phyloP scores from a whole-genome alignment of 1,140 invertebrate species.

The Chlorops oryzae region DNA sequence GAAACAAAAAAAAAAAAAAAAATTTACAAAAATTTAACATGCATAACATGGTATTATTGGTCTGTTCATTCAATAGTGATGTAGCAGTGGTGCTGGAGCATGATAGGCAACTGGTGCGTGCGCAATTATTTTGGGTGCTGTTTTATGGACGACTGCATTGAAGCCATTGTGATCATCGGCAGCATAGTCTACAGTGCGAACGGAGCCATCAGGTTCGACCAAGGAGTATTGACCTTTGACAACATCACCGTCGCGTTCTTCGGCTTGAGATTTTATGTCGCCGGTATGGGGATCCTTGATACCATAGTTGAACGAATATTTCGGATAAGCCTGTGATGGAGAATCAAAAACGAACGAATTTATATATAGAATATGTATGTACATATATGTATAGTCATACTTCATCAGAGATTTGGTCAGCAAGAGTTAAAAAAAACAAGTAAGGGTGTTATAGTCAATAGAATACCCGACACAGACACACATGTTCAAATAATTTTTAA shows the following conservation, averaged over 20 bases:
- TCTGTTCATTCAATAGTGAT: conserved; percentile 31
- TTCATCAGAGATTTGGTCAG: not conserved
- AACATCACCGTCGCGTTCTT: conserved; percentile 56
- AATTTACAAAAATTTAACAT: too few species aligned
- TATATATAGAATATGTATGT: not conserved
- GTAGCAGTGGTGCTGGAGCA: conserved; percentile 35
- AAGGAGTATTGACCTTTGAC: conserved; percentile 57
- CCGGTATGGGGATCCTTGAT: conserved; percentile 55
- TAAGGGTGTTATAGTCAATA: not conserved
- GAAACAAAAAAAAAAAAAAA: too few species aligned
- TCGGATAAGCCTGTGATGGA: conserved; percentile 47
- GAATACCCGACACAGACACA: too few species aligned
- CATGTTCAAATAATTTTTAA: too few species aligned
- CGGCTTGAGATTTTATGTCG: conserved; percentile 60
- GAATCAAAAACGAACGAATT: not conserved
- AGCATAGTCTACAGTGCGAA: conserved; percentile 60
- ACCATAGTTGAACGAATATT: conserved; percentile 54
- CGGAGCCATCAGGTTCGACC: conserved; percentile 55
- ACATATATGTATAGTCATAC: not conserved
- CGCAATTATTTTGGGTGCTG: conserved; percentile 38
- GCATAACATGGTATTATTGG: too few species aligned
- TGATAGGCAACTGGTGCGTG: conserved; percentile 36
- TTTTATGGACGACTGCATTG: conserved; percentile 51
- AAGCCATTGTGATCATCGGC: conserved; percentile 63
- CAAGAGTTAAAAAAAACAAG: not conserved